Conservation (phyloP, 2,113 vertebrate species). For the Rattus rattus region DNA sequence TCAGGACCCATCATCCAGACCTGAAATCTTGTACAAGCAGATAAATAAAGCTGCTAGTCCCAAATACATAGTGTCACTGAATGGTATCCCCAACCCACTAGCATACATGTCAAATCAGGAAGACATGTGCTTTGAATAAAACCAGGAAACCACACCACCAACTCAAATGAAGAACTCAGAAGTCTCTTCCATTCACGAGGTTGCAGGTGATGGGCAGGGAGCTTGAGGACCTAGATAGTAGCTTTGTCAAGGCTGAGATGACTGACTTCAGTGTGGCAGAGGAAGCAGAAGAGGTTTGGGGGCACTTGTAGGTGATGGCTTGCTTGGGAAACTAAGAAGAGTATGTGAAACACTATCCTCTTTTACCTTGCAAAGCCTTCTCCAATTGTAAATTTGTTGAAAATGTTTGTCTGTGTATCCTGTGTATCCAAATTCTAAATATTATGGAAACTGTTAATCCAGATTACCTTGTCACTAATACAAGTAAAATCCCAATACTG, state of each 20-base stretch:
- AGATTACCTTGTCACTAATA: slow-evolving; percentile 96
- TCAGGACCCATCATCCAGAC: neutral
- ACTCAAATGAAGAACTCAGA: neutral
- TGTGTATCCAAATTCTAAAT: slow-evolving; percentile 91
- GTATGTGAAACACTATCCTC: slow-evolving; percentile 94
- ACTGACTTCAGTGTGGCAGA: slow-evolving; percentile 69
- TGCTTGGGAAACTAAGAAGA: slow-evolving; percentile 95
- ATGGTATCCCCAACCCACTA: neutral
- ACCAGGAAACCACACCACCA: neutral
- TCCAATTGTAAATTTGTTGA: slow-evolving; percentile 97
- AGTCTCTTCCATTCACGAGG: neutral
- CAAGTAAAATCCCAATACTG: slow-evolving; percentile 85
- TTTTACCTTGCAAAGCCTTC: slow-evolving; percentile 94
- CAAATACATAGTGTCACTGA: neutral
- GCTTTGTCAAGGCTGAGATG: too few relatives aligned
- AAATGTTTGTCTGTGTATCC: slow-evolving; percentile 97
- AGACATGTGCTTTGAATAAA: neutral
- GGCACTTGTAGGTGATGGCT: slow-evolving; percentile 98
- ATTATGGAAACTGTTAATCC: slow-evolving; percentile 94
- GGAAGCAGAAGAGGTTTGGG: slow-evolving; percentile 92
- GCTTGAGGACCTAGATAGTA: neutral
- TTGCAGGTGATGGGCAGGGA: neutral
- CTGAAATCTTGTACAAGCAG: neutral
- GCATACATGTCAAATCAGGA: neutral
- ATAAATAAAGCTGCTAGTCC: neutral